These are phyloP conservation scores for Noctua janthina DNA, from an alignment of 2,888 invertebrate species.

Conservation along the genomic window DNA sequence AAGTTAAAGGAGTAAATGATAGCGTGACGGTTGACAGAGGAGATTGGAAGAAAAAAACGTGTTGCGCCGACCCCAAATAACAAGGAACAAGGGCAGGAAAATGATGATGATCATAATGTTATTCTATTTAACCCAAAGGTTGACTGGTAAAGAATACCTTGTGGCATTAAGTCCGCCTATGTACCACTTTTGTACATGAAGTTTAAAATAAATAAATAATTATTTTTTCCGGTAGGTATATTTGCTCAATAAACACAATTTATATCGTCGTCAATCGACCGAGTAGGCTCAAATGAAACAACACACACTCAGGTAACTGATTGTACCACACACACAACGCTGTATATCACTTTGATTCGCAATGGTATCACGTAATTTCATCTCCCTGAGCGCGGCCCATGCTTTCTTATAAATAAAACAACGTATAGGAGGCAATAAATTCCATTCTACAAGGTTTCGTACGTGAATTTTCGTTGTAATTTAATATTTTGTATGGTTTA, in stretches of 20 bases:
- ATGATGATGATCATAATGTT: too few species aligned
- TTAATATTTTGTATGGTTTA: constrained; percentile 87
- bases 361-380: constrained; percentile 91
- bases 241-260: not conserved
- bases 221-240: not conserved
- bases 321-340: constrained; percentile 72
- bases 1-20: too few species aligned
- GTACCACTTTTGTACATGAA: not conserved
- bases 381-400: constrained; percentile 84
- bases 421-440: constrained; percentile 89
- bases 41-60: too few species aligned
- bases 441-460: constrained; percentile 84
- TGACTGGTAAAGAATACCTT: too few species aligned
- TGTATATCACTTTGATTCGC: constrained; percentile 88
- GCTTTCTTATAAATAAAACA: constrained; percentile 90
- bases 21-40: too few species aligned
- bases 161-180: too few species aligned
- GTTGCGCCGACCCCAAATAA: too few species aligned
- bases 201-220: not conserved
- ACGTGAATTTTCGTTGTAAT: constrained; percentile 84
- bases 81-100: too few species aligned
- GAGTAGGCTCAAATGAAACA: constrained; percentile 51
- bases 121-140: too few species aligned
- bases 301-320: constrained; percentile 66
- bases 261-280: constrained; percentile 34